phyloP scores from a whole-genome alignment of 2,797 vertebrate species.

The Etheostoma perlongum region DNA sequence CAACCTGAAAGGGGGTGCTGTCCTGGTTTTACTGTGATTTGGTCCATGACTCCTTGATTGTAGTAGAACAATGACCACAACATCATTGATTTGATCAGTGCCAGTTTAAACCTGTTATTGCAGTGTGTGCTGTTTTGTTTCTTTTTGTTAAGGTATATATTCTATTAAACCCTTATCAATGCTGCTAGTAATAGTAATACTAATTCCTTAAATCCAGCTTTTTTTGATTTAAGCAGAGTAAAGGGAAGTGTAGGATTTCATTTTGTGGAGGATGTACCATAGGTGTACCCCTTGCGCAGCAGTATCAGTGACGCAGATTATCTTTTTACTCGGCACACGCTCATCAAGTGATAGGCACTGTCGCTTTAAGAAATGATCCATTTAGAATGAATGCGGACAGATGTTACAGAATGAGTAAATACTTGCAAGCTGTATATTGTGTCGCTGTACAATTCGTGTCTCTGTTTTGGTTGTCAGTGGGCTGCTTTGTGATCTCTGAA shows the following conservation, averaged over 20 bases:
- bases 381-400: conserved; percentile 69
- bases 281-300: conserved; percentile 4
- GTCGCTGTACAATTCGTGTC: conserved; percentile 43
- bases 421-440: conserved; percentile 60
- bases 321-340: conserved; percentile 54
- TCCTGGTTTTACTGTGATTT: background rate
- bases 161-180: background rate
- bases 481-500: conserved; percentile 66
- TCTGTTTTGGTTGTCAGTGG: conserved; percentile 57
- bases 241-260: conserved; percentile 19
- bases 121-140: background rate
- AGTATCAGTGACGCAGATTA: conserved; percentile 47
- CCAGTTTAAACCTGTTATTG: background rate
- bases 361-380: conserved; percentile 72
- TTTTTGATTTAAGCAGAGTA: background rate
- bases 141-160: background rate
- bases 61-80: background rate
- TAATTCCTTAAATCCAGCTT: conserved; percentile 15
- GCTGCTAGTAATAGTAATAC: background rate
- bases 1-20: background rate
- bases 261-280: conserved; percentile 22
- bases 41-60: background rate
- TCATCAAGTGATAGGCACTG: conserved; percentile 65
- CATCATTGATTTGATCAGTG: background rate
- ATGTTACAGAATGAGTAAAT: conserved; percentile 64